These are phyloP conservation scores for Phylloscopus whistleri DNA, from an alignment of 2,113 vertebrate species.

Conservation along the genomic window DNA sequence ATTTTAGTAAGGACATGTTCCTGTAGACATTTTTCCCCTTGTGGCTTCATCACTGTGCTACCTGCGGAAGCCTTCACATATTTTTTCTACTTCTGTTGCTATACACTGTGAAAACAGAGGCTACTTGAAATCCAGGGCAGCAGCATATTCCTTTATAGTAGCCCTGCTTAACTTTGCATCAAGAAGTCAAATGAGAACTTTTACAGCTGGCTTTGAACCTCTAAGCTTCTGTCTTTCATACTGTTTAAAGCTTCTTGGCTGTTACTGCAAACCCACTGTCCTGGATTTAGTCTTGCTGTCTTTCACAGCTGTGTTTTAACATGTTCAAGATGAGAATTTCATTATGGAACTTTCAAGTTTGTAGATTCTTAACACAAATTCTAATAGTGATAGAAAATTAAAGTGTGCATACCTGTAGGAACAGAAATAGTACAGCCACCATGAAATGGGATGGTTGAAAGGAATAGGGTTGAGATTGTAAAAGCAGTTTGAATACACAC, in stretches of 20 bases:
- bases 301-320: neutral
- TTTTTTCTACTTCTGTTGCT: neutral
- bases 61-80: neutral
- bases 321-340: neutral
- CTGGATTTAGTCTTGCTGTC: neutral
- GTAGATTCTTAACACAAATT: neutral
- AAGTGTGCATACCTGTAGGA: neutral
- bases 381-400: neutral
- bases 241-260: conserved; percentile 16
- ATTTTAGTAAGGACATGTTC: neutral
- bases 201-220: conserved; percentile 7
- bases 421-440: neutral
- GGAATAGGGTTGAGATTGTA: neutral
- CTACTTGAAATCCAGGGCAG: neutral
- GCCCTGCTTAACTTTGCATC: neutral
- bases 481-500: neutral
- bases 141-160: neutral
- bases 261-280: neutral
- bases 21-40: neutral
- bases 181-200: neutral
- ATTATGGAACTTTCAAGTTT: neutral
- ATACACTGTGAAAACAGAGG: neutral
- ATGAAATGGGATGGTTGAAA: neutral
- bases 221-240: neutral
- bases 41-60: neutral